Base-by-base conservation (phyloP, 2,888 invertebrate species). In the Bimastos eiseni region DNA sequence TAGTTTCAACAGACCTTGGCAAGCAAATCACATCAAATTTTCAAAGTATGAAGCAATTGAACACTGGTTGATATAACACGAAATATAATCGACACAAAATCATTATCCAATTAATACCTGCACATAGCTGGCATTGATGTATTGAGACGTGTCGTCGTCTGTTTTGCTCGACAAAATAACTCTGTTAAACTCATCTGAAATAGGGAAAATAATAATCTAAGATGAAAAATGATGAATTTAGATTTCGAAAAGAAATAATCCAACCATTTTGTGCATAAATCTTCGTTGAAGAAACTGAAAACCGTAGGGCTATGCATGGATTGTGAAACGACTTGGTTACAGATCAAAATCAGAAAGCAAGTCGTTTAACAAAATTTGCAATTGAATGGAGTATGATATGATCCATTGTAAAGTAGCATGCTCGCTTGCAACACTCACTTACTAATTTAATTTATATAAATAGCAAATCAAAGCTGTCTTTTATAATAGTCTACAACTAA, bases 41-140 rank as follows among this genome's bases (percentile, higher is more conserved):
- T 70, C 8, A 30, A 70, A 0, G n/a, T 70, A 70, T 70, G n/a
- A 6, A n/a, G 17, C 70, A 70, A 11, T n/a, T 70, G n/a, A 70
- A 70, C 21, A 70, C 3, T n/a, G 11, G 2, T 17, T 70, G 30
- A 30, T n/a, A n/a, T 70, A 11, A n/a, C n/a, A 5, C n/a, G n/a
- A 70, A 70, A 70, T 11, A 70, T 70, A 11, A 8, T 6, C 8
- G 70, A 13, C 8, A n/a, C n/a, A 70, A n/a, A 21, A 70, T n/a
- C n/a, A 21, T 70, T 70, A n/a, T 8, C 30, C 11, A 30, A n/a
- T 70, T 24, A 36, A 34, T 86, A 86, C 86, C 86, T 86, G 86
- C 34, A 86, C 36, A 24, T 86, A 86, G 86, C 86, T 86, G 86
- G 86, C 86, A 37, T 86, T 86, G 37, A 86, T 86, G 86, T 86